These are phyloP conservation scores for Azemiops feae DNA, from an alignment of 2,113 vertebrate genomes.

Conservation along the genomic window DNA sequence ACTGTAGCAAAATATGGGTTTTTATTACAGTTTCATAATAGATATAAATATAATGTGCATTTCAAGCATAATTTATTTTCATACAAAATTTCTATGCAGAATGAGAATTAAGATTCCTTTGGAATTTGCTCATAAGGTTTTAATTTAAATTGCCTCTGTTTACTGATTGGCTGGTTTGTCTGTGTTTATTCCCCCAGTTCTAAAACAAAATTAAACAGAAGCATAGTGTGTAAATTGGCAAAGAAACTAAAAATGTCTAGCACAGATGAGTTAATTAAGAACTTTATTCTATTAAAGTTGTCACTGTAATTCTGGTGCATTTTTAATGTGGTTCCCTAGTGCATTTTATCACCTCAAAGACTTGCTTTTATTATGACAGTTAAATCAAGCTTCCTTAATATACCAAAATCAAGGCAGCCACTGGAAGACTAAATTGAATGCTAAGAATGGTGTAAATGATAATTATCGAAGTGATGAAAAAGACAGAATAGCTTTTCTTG, in stretches of 20 bases:
- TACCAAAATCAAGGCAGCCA: constrained; percentile 48
- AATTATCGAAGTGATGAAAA: constrained; percentile 38
- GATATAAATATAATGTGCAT: not conserved
- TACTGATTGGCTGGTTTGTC: constrained; percentile 9
- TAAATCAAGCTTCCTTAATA: constrained; percentile 47
- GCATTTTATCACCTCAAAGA: constrained; percentile 53
- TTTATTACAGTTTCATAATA: constrained; percentile 13
- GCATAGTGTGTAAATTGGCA: constrained; percentile 12
- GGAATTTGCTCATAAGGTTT: constrained; percentile 20
- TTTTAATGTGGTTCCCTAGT: constrained; percentile 24
- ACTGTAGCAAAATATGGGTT: constrained; percentile 18
- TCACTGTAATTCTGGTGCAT: constrained; percentile 38
- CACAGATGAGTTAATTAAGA: constrained; percentile 47
- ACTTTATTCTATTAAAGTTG: constrained; percentile 46
- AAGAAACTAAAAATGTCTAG: constrained; percentile 35
- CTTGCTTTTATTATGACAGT: constrained; percentile 56
- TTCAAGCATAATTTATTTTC: constrained; percentile 2
- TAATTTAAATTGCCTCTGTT: constrained; percentile 29
- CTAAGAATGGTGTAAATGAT: constrained; percentile 14
- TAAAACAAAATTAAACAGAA: constrained; percentile 54
- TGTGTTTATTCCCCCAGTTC: not conserved
- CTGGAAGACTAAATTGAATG: constrained; percentile 39
- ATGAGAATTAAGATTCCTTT: not conserved
- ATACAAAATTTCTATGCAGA: constrained; percentile 20
- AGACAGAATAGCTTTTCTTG: constrained; percentile 27